phyloP scores from a whole-genome alignment of 2,113 vertebrate genomes.

The Protomyctophum bolini region DNA sequence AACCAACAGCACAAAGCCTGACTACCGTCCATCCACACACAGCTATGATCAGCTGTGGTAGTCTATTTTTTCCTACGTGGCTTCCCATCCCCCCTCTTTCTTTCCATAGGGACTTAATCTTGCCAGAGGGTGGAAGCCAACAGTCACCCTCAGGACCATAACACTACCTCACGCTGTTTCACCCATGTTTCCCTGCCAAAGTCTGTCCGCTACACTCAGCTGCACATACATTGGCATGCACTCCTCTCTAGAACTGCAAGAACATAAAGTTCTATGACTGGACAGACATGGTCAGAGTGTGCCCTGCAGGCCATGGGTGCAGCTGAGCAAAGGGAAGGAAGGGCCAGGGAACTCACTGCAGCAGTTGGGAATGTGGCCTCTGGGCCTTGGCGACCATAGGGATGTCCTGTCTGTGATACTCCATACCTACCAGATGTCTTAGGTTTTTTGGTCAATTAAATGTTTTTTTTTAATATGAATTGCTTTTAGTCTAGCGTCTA shows the following conservation, averaged over 20 bases:
- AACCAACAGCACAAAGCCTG: slow-evolving; percentile 33
- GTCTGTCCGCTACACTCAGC: slow-evolving; percentile 28
- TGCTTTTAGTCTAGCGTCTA: too few species aligned
- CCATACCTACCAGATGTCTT: slow-evolving; percentile 40
- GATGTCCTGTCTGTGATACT: slow-evolving; percentile 14
- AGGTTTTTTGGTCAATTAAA: not conserved
- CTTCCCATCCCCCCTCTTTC: slow-evolving; percentile 44
- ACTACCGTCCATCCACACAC: slow-evolving; percentile 22
- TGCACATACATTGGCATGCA: slow-evolving; percentile 42
- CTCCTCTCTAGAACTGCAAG: slow-evolving; percentile 31
- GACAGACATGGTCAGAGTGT: slow-evolving; percentile 33
- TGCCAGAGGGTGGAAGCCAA: slow-evolving; percentile 59
- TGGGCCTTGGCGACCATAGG: not conserved
- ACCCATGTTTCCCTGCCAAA: slow-evolving; percentile 45
- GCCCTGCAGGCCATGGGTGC: slow-evolving; percentile 12
- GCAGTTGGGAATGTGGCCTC: slow-evolving; percentile 23
- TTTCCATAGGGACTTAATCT: slow-evolving; percentile 53
- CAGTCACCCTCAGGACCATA: slow-evolving; percentile 56
- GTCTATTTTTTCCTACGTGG: slow-evolving; percentile 39
- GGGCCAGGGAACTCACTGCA: slow-evolving; percentile 22
- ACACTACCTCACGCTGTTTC: slow-evolving; percentile 60
- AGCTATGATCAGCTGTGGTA: slow-evolving; percentile 66
- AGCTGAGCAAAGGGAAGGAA: slow-evolving; percentile 41
- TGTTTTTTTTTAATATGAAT: not conserved
- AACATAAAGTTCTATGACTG: slow-evolving; percentile 38